Conservation (phyloP, 2,797 vertebrate genomes). For the Rousettus madagascariensis region DNA sequence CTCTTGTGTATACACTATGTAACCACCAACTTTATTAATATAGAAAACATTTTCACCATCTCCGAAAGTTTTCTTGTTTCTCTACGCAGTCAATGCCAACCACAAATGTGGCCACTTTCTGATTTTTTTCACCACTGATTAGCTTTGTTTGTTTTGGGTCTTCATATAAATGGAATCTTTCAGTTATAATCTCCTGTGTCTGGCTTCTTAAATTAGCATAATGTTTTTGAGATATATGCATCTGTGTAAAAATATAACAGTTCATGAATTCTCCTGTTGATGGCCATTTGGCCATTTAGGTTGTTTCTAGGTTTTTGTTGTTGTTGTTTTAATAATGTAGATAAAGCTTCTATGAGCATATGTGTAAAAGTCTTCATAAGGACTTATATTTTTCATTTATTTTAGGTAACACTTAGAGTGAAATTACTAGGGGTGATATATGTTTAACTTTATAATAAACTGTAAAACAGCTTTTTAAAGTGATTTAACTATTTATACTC, state of each 20-base stretch:
- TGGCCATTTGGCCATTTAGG: neutral
- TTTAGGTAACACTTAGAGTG: neutral
- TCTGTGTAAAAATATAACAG: neutral
- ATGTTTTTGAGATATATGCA: neutral
- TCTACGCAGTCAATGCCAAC: neutral
- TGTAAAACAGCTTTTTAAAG: neutral
- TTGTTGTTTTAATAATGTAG: neutral
- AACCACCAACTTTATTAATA: neutral
- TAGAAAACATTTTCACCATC: neutral
- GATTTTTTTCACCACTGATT: neutral
- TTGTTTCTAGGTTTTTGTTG: neutral
- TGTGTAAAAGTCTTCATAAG: neutral
- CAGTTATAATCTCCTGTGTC: neutral
- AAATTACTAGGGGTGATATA: neutral
- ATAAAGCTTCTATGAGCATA: neutral
- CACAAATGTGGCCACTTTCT: neutral
- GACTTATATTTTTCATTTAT: neutral
- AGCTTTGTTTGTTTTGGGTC: neutral
- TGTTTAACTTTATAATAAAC: slow-evolving; percentile 5
- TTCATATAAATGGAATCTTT: neutral
- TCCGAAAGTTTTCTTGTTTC: neutral
- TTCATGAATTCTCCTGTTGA: neutral
- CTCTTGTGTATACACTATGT: neutral
- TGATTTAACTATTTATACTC: neutral
- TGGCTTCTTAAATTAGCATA: neutral